Evolutionary conservation across 2,888 invertebrate genomes (phyloP), one percentile per base, ranked within the genome.

Genomic region (Eilema griseolum): DNA sequence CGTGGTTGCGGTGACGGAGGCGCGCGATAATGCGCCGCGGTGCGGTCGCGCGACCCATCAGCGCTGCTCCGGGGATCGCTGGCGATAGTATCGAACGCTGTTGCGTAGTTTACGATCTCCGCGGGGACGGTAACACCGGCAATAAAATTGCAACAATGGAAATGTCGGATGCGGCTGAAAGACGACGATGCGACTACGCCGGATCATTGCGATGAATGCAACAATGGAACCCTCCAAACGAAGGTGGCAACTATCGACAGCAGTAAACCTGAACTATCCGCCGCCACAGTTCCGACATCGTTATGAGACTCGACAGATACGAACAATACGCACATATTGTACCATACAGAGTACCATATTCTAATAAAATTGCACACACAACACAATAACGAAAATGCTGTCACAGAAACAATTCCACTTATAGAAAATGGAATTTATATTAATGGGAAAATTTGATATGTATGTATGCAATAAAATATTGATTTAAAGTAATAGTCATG

Each of bases 81-180:
- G 89, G 85, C 86, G 91, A 92, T 91, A 89, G 92, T 93, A 93
- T 93, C 94, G 93, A 91, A 89, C 85, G 92, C 90, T 87, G 89
- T 88, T 87, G 92, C 91, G 86, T 93, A 88, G 86, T 95, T 95
- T 95, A 95, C 92, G 94, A 93, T 86, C 92, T 83, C 88, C 90
- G 89, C 90, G 89, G 90, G 86, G 92, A 93, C 94, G 90, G 93
- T 93, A 94, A 94, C 93, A 95, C 94, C 93, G 85, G 93, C 94
- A 90, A 94, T 95, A 95, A 95, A 95, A 93, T 91, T 84, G 89
- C 93, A 95, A 95, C 95, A 95, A 95, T 95, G 95, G 93, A 92
- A 93, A 90, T 89, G 93, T 91, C 90, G 91, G 92, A 94, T 93
- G 93, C 91, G 92, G 91, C 93, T 92, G 90, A 93, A 91, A 92